A percentile compares a stretch with the other conserved stretches of the same genome.
These are phyloP conservation scores for Himalopsyche phryganea DNA, from an alignment of 1,140 invertebrate genomes.

Conservation along the genomic window DNA sequence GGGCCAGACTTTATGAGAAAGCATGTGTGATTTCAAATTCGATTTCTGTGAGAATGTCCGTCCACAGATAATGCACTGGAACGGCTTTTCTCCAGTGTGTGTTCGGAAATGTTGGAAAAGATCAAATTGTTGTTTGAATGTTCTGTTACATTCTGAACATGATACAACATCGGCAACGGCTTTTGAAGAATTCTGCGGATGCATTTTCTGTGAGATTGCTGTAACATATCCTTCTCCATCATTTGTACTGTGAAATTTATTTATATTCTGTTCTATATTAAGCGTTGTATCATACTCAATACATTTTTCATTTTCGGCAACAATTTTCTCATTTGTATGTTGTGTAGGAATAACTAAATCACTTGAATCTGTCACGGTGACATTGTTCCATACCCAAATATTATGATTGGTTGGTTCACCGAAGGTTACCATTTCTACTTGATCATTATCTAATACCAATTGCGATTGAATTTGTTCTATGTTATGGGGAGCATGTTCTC, in stretches of 20 bases:
- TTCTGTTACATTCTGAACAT: slow-evolving; percentile 35
- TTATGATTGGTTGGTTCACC: slow-evolving; percentile 14
- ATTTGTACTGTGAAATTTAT: too few species aligned
- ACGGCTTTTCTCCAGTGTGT: slow-evolving; percentile 36
- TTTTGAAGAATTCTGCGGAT: too few species aligned
- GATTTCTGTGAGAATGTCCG: slow-evolving; percentile 40
- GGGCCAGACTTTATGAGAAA: slow-evolving; percentile 39
- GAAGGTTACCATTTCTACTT: slow-evolving; percentile 8
- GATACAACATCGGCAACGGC: not conserved
- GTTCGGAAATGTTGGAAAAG: slow-evolving; percentile 35
- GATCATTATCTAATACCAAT: slow-evolving; percentile 6
- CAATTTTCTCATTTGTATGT: not conserved
- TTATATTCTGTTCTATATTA: too few species aligned
- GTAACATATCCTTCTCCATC: too few species aligned
- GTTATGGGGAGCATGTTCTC: slow-evolving; percentile 25
- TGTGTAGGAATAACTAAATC: not conserved
- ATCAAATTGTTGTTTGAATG: slow-evolving; percentile 35
- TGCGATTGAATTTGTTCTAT: slow-evolving; percentile 2
- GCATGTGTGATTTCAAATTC: slow-evolving; percentile 39
- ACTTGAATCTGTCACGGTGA: not conserved
- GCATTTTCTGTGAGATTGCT: too few species aligned
- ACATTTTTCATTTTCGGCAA: too few species aligned
- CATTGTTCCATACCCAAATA: slow-evolving; percentile 23
- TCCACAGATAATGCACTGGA: slow-evolving; percentile 40
- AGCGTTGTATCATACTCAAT: too few species aligned